Percentiles rank a stretch among this genome's conserved stretches.
Conservation (phyloP, 2,888 invertebrate genomes). For the Yponomeuta cagnagella region DNA sequence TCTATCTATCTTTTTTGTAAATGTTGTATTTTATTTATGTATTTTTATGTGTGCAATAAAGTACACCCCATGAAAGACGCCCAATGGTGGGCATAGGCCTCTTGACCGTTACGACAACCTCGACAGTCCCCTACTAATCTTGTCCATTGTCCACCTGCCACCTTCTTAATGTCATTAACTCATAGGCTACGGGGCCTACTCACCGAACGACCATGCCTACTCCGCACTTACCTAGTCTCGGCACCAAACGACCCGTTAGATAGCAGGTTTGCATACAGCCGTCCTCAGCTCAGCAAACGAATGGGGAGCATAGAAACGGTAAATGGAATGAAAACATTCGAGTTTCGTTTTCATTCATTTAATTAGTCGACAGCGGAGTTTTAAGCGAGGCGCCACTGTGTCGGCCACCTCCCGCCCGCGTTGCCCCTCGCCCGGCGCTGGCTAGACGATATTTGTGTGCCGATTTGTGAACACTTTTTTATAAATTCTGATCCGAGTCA, state of each 20-base stretch:
- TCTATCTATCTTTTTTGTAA: too few relatives aligned
- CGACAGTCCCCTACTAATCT: too few relatives aligned
- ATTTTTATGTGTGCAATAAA: too few relatives aligned
- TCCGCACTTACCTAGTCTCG: not conserved
- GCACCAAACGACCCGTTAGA: not conserved
- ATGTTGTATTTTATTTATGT: too few relatives aligned
- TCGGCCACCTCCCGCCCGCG: slow-evolving; percentile 32
- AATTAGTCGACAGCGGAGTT: slow-evolving; percentile 57
- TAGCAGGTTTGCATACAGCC: slow-evolving; percentile 43
- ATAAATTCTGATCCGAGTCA: not conserved
- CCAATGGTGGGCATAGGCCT: too few relatives aligned
- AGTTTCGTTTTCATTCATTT: slow-evolving; percentile 72
- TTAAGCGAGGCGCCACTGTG: slow-evolving; percentile 59
- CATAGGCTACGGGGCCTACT: too few relatives aligned
- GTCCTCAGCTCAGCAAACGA: slow-evolving; percentile 30
- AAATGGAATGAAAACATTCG: slow-evolving; percentile 72
- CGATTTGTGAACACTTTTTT: not conserved
- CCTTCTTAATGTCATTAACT: too few relatives aligned
- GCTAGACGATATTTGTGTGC: slow-evolving; percentile 23
- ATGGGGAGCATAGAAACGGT: slow-evolving; percentile 49
- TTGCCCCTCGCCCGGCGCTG: not conserved
- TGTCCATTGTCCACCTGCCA: too few relatives aligned
- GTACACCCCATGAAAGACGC: too few relatives aligned
- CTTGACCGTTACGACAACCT: too few relatives aligned
- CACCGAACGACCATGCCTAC: too few relatives aligned